Conservation (phyloP, 2,797 vertebrate species). For the Echiichthys vipera region DNA sequence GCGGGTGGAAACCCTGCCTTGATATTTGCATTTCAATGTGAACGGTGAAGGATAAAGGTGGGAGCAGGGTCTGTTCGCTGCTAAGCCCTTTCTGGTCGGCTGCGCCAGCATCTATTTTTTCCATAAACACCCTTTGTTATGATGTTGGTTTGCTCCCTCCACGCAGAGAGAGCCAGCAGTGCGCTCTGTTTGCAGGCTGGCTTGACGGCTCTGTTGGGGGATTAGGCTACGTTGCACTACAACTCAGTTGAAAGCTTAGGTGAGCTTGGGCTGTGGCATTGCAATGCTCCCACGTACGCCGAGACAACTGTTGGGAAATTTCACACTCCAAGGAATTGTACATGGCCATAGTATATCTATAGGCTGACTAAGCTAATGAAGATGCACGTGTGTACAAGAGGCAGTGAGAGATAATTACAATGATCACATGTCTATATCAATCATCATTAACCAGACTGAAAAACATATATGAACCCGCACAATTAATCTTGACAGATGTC, state of each 20-base stretch:
- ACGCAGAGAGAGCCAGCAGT: slow-evolving; percentile 83
- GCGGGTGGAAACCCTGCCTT: slow-evolving; percentile 97
- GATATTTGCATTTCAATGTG: slow-evolving; percentile 99
- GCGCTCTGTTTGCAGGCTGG: slow-evolving; percentile 90
- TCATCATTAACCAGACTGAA: slow-evolving; percentile 74
- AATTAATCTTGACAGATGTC: slow-evolving; percentile 43
- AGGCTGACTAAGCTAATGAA: slow-evolving; percentile 74
- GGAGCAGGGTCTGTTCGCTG: slow-evolving; percentile 98
- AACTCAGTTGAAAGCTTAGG: slow-evolving; percentile 78
- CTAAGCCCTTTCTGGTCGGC: slow-evolving; percentile 99
- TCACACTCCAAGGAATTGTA: slow-evolving; percentile 69
- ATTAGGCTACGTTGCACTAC: slow-evolving; percentile 78
- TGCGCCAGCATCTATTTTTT: slow-evolving; percentile 91
- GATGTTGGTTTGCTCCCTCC: slow-evolving; percentile 93
- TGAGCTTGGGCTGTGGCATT: slow-evolving; percentile 66
- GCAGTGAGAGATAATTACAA: slow-evolving; percentile 76
- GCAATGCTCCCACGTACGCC: slow-evolving; percentile 45
- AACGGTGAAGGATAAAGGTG: slow-evolving; percentile 99
- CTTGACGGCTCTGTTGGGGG: slow-evolving; percentile 85
- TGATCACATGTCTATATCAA: slow-evolving; percentile 76
- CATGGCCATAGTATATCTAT: slow-evolving; percentile 36
- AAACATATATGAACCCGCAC: slow-evolving; percentile 55
- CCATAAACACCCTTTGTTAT: slow-evolving; percentile 97
- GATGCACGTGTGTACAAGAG: slow-evolving; percentile 69
- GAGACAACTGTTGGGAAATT: slow-evolving; percentile 65